Percentiles rank a stretch among this genome's conserved stretches.
phyloP scores from a whole-genome alignment of 2,113 vertebrate species.

The Danio rerio region DNA sequence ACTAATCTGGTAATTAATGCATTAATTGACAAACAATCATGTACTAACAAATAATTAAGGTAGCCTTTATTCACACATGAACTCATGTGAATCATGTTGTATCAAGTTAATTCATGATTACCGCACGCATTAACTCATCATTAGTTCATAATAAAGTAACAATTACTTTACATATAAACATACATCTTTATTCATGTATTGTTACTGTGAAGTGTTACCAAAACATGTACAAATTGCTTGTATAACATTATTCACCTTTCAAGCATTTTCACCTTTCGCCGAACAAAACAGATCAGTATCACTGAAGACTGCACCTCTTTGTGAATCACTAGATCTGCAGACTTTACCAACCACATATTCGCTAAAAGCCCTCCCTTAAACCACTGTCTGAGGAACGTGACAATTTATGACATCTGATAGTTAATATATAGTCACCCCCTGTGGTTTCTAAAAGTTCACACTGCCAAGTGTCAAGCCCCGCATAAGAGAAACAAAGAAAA shows the following conservation, averaged over 20 bases:
- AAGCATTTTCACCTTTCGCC: background rate
- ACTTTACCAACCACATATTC: conserved; percentile 38
- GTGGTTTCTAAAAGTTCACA: conserved; percentile 42
- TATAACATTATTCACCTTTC: background rate
- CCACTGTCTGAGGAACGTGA: conserved; percentile 49
- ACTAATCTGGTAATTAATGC: no score
- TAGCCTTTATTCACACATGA: no score
- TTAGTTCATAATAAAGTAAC: no score
- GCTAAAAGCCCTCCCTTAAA: conserved; percentile 38
- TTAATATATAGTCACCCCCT: conserved; percentile 54
- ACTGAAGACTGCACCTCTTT: conserved; percentile 45
- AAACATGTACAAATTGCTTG: background rate
- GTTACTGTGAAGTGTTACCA: background rate
- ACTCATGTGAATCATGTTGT: no score
- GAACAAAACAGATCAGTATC: conserved; percentile 31
- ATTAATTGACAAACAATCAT: no score
- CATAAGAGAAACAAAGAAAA: conserved; percentile 40
- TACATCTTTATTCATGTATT: no score
- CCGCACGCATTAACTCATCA: no score
- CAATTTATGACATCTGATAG: conserved; percentile 55
- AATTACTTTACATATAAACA: no score
- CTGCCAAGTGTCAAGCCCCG: conserved; percentile 41
- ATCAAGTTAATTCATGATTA: no score
- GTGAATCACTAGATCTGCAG: conserved; percentile 44
- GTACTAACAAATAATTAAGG: no score